phyloP scores from a whole-genome alignment of 2,113 vertebrate genomes.

The Holacanthus passer region DNA sequence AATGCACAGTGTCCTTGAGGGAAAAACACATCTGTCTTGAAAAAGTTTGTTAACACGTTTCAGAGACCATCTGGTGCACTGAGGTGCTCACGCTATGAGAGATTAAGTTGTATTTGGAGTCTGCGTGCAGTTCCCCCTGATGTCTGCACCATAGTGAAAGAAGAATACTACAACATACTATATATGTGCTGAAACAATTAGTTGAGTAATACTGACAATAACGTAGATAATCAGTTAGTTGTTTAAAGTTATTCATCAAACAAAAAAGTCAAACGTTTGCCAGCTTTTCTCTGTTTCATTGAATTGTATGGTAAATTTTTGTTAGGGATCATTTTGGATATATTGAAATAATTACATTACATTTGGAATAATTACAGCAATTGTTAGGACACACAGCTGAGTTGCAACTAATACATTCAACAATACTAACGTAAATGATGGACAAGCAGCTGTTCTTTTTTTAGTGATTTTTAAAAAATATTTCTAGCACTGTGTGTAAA shows the following conservation, averaged over 20 bases:
- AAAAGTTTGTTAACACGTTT: slow-evolving; percentile 34
- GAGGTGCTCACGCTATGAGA: neutral
- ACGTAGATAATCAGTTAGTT: neutral
- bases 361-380: too few relatives aligned
- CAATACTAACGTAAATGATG: neutral
- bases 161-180: neutral
- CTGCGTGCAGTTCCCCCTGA: neutral
- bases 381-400: too few relatives aligned
- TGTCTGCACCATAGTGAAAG: neutral
- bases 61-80: slow-evolving; percentile 17
- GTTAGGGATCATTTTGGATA: neutral
- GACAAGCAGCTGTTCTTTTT: neutral
- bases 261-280: neutral
- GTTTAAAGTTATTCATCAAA: neutral
- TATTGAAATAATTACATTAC: too few relatives aligned
- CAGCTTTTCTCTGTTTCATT: neutral
- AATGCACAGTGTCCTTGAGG: slow-evolving; percentile 27
- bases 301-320: neutral
- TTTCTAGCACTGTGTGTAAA: neutral
- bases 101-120: neutral
- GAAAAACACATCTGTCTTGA: slow-evolving; percentile 10
- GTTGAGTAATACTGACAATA: neutral
- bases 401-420: too few relatives aligned
- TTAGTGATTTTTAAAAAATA: too few relatives aligned
- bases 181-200: neutral